Base-by-base conservation (phyloP, 2,797 vertebrate genomes). In the Mormyrops boulengeri region DNA sequence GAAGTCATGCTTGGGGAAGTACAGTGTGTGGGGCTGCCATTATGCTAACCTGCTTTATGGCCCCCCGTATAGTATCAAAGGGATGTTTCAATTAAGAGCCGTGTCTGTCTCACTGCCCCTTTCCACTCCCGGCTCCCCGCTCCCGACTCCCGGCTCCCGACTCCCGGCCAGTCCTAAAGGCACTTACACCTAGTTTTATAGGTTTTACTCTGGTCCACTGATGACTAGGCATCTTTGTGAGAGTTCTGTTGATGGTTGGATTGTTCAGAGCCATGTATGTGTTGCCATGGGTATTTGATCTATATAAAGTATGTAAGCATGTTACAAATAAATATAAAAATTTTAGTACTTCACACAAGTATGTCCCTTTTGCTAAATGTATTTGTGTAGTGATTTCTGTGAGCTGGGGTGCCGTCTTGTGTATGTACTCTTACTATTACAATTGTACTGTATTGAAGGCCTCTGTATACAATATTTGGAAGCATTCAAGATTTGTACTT, bases 101-200 rank as follows among this genome's bases (percentile, higher is more conserved):
- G 60, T 60, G 30, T 17, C 52, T 62, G 55, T 80, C 80, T 86
- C 57, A 2, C 14, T 38, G 69, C 22, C 53, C 73, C 14, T 26
- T 22, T 26, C 3, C 47, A n/a, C 30, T 38, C 34, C 26, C 30
- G n/a, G n/a, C n/a, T n/a, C n/a, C n/a, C n/a, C n/a, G n/a, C 26
- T 30, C 26, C 26, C 26, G 26, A n/a, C 30, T 38, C 34, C 26
- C n/a, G 30, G 69, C 26, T 30, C 26, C 26, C 26, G 26, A n/a
- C 30, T 38, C 34, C 26, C n/a, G 30, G 69, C 77, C 88, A 85
- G 77, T 30, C 80, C 80, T 84, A 11, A 87, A 50, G 22, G 90
- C 50, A 91, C 90, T n/a, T 85, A 91, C 94, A 93, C 94, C 95
- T 95, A 95, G 95, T 96, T 96, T 94, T 96, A 95, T 95, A 96